phyloP scores from a whole-genome alignment of 2,113 vertebrate genomes.

The human (Homo sapiens) region DNA sequence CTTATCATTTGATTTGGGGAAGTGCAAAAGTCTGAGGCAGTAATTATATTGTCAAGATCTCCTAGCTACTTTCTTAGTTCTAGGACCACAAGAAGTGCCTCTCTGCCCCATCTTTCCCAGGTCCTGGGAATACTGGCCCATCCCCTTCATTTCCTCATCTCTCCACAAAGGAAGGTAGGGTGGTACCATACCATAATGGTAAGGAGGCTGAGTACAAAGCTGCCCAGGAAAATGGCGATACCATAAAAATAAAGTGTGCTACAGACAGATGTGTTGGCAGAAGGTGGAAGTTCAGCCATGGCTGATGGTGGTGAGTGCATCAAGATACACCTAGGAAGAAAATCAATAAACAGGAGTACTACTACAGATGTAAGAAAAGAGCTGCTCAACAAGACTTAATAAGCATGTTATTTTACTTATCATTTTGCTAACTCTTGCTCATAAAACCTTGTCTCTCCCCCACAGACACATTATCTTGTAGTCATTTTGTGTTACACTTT shows the following conservation, averaged over 20 bases:
- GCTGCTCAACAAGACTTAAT: neutral
- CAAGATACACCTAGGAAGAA: slow-evolving; percentile 88
- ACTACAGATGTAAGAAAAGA: neutral
- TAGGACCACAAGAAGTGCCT: neutral
- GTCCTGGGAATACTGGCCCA: neutral
- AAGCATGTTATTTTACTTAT: neutral
- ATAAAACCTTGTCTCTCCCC: neutral
- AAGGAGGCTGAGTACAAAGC: slow-evolving; percentile 88
- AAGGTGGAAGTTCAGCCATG: slow-evolving; percentile 25
- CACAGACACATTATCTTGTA: neutral
- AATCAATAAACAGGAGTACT: neutral
- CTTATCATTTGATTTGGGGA: slow-evolving; percentile 2
- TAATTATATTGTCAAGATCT: slow-evolving; percentile 28
- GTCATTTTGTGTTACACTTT: neutral
- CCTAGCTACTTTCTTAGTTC: slow-evolving; percentile 12
- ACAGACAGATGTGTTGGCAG: slow-evolving; percentile 79
- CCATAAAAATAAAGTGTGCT: slow-evolving; percentile 83
- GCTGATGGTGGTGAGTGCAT: slow-evolving; percentile 85
- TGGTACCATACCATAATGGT: slow-evolving; percentile 86
- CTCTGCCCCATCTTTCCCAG: neutral
- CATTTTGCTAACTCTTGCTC: neutral
- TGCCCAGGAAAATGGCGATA: slow-evolving; percentile 85
- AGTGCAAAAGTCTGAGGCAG: neutral
- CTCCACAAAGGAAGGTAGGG: neutral
- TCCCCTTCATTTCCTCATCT: neutral